Conservation (phyloP, 1,140 invertebrate species). For the Antheraea mylitta region DNA sequence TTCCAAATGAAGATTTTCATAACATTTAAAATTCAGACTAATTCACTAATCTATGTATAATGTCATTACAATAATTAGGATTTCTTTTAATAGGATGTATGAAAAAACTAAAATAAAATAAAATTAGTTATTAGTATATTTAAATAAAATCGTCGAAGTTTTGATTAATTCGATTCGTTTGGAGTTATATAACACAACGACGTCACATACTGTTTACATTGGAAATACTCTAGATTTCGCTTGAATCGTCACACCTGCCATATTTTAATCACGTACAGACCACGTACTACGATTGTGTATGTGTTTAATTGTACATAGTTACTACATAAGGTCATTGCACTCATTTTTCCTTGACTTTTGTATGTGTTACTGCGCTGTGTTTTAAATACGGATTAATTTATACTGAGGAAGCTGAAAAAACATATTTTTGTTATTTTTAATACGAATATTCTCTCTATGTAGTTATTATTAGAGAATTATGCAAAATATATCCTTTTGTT, state of each 20-base stretch:
- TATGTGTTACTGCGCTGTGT: slow-evolving; percentile 6
- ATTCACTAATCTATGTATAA: too few relatives aligned
- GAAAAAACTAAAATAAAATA: too few relatives aligned
- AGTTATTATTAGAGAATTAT: background rate
- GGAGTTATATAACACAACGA: background rate
- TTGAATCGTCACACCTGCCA: slow-evolving; percentile 6
- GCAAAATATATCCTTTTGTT: background rate
- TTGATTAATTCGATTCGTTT: background rate
- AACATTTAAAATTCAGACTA: too few relatives aligned
- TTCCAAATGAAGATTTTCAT: too few relatives aligned
- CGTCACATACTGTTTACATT: background rate
- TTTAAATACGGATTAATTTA: background rate
- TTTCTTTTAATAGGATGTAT: too few relatives aligned
- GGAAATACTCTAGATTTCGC: slow-evolving; percentile 1
- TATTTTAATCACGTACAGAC: slow-evolving; percentile 15
- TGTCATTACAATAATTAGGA: too few relatives aligned
- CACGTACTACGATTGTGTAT: slow-evolving; percentile 12
- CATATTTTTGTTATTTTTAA: background rate
- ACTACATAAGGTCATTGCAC: slow-evolving; percentile 12
- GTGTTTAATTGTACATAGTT: slow-evolving; percentile 12
- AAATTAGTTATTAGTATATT: background rate
- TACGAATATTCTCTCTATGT: background rate
- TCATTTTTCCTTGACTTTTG: slow-evolving; percentile 15
- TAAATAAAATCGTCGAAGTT: background rate
- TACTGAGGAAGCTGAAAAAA: background rate